phyloP scores from a whole-genome alignment of 2,113 vertebrate genomes.

The Pseudois nayaur region DNA sequence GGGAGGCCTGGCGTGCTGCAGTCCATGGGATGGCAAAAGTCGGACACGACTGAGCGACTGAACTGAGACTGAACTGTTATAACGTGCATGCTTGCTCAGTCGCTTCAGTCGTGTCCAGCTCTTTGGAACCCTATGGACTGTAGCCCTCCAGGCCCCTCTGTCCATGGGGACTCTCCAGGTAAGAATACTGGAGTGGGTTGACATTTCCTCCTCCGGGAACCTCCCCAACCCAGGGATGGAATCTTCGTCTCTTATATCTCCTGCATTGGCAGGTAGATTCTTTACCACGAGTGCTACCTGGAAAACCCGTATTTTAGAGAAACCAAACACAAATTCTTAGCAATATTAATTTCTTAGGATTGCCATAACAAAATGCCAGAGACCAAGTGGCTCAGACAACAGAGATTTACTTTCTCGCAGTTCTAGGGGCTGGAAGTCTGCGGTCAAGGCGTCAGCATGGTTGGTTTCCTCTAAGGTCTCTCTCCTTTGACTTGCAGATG shows the following conservation, averaged over 20 bases:
- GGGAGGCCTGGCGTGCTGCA: not conserved
- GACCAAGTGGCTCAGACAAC: not conserved
- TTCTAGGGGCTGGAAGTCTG: not conserved
- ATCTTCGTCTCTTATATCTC: not conserved
- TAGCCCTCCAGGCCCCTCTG: not conserved
- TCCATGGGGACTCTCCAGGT: not conserved
- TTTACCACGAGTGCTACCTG: not conserved
- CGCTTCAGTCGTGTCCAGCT: not conserved
- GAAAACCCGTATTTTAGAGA: not conserved
- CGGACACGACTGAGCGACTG: accelerated
- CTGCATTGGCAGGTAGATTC: not conserved
- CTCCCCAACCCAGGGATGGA: not conserved
- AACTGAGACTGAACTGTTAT: not conserved
- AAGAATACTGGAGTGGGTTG: not conserved
- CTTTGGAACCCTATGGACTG: not conserved
- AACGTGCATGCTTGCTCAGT: not conserved
- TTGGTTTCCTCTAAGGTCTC: not conserved
- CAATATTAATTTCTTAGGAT: not conserved
- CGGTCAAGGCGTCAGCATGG: not conserved
- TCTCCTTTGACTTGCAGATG: not conserved
- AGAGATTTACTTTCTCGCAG: not conserved
- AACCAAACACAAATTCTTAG: not conserved
- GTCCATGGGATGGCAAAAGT: not conserved
- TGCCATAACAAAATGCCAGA: not conserved
- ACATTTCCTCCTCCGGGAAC: not conserved